Evolutionary conservation across 2,888 invertebrate species (phyloP).

Genomic region (Rhagonycha fulva): DNA sequence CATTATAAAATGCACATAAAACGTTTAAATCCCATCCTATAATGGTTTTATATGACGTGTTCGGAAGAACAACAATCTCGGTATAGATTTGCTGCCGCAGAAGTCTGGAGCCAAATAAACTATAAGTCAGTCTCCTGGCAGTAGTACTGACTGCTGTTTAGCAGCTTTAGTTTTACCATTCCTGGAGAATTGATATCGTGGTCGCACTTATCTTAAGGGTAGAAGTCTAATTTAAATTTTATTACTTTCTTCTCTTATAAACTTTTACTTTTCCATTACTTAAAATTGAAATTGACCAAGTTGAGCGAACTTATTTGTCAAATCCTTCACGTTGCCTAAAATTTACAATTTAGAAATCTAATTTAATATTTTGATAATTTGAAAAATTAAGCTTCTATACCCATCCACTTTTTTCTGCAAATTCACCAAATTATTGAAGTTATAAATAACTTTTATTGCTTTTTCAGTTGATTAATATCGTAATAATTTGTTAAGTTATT

Average conservation of each 20-base stretch:
- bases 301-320: neutral
- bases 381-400: neutral
- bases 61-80: conserved; percentile 12
- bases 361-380: neutral
- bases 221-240: conserved; percentile 2
- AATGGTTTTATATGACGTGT: conserved; percentile 12
- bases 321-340: neutral
- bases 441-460: neutral
- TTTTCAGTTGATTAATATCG: neutral
- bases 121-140: conserved; percentile 35
- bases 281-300: neutral
- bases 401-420: neutral
- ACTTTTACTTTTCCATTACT: neutral
- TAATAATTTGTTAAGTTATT: neutral
- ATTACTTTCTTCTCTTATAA: neutral
- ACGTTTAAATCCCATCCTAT: neutral
- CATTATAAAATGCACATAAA: neutral
- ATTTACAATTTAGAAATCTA: neutral
- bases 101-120: conserved; percentile 30
- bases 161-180: conserved; percentile 17
- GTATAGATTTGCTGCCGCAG: conserved; percentile 31
- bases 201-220: neutral
- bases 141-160: conserved; percentile 26
- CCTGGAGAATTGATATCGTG: conserved; percentile 1
- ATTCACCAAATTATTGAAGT: neutral